Evolutionary conservation across 2,888 invertebrate genomes (phyloP), one percentile per base, ranked within the genome.

Genomic region (Drosophila kuntzei): DNA sequence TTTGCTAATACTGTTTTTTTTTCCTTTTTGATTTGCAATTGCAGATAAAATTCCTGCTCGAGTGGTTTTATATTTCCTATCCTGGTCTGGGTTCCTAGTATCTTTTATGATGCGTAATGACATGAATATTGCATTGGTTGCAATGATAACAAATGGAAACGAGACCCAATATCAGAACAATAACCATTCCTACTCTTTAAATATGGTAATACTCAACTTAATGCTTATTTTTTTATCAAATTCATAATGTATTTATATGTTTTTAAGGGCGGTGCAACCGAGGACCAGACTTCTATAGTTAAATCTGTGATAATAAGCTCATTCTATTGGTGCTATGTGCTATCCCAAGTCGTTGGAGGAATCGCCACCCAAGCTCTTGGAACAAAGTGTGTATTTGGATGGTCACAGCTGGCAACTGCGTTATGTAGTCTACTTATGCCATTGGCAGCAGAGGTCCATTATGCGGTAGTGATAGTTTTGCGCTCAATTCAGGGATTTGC

Each of bases 51-150:
- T 95, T 74, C 95, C 95, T 62, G 95, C 95, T n/a, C 93, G 95
- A 46, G 92, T 95, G 50, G 95, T 95, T 34, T 92, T 95, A 27
- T 95, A 95, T 91, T 93, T 95, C 88, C 92, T 95, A 66, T 95
- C 95, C 71, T 95, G 95, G 93, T 94, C 95, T 29, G 95, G 95
- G 49, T 95, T 95, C 87, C 92, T 95, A 63, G 95, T 95, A 6
- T 95, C 95, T 2, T 95, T 95, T 85, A 95, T 95, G 95, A 95
- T 95, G 95, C 93, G 95, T 51, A 95, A 94, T 77, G 95, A 95
- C 91, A 95, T 95, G 80, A 95, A 95, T 90, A 93, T 95, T 75
- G 94, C 95, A 2, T 94, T 95, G 73, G 95, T 95, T 20, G 95
- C 95, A 6, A 95, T 95, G 95, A 95, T 94, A 22, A 63, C 80